Evolutionary conservation across 2,113 vertebrate genomes (phyloP).

Genomic region (Amblyornis subalaris): DNA sequence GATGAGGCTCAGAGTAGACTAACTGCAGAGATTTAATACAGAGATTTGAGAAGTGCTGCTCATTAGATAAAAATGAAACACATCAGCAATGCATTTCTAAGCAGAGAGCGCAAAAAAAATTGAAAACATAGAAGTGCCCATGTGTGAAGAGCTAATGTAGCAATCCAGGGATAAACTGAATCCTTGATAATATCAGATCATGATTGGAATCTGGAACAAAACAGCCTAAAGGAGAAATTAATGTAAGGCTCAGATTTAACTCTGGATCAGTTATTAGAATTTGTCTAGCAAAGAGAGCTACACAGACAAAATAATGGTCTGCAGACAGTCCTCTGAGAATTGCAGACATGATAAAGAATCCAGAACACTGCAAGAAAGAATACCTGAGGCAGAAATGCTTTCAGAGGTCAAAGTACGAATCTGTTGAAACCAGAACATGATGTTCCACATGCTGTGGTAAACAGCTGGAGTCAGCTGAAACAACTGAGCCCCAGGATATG

Average conservation of each 20-base stretch:
- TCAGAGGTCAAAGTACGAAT: conserved; percentile 28
- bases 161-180: conserved; percentile 24
- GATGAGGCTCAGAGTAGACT: conserved; percentile 17
- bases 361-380: neutral
- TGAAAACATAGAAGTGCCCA: conserved; percentile 7
- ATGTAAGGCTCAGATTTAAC: neutral
- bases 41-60: conserved; percentile 33
- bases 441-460: conserved; percentile 27
- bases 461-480: conserved; percentile 48
- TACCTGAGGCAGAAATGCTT: conserved; percentile 30
- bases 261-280: neutral
- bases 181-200: neutral
- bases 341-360: neutral
- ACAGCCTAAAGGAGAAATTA: conserved; percentile 8
- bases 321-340: conserved; percentile 2
- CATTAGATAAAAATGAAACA: conserved; percentile 49
- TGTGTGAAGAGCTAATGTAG: conserved; percentile 41
- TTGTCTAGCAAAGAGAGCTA: neutral
- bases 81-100: conserved; percentile 24
- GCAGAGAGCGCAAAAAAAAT: neutral
- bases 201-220: conserved; percentile 4
- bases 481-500: conserved; percentile 35
- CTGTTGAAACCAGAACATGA: neutral
- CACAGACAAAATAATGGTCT: neutral
- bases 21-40: conserved; percentile 19